Evolutionary conservation across 2,888 invertebrate genomes (phyloP).

Genomic region (Chorisops tibialis): DNA sequence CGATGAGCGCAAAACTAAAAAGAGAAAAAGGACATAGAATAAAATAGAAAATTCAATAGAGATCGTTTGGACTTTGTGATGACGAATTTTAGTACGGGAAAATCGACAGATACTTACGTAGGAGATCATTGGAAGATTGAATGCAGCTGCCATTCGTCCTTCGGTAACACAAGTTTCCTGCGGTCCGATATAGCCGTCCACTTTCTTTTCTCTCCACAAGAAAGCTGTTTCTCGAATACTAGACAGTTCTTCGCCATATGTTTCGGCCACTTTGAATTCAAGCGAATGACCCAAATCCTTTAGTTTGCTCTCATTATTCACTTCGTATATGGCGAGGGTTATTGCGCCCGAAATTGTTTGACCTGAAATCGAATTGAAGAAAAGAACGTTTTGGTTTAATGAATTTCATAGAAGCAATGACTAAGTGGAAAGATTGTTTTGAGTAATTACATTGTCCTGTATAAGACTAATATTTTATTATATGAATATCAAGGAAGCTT

Average conservation of each 20-base stretch:
- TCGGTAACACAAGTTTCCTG: conserved; percentile 83
- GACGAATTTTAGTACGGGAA: neutral
- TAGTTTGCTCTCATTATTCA: conserved; percentile 64
- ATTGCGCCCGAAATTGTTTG: conserved; percentile 75
- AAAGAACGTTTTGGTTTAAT: no score
- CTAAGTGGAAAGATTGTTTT: no score
- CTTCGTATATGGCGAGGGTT: conserved; percentile 79
- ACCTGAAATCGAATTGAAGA: no score
- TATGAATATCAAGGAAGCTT: no score
- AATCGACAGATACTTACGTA: conserved; percentile 67
- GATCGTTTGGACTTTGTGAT: neutral
- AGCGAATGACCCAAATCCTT: conserved; percentile 65
- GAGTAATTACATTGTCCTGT: no score
- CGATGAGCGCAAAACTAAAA: conserved; percentile 85
- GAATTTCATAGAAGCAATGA: no score
- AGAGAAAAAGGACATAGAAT: conserved; percentile 18
- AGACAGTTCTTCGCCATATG: conserved; percentile 82
- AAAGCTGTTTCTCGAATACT: conserved; percentile 83
- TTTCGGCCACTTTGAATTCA: conserved; percentile 81
- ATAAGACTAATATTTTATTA: no score
- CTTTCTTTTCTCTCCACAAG: conserved; percentile 77
- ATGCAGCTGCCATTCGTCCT: conserved; percentile 88
- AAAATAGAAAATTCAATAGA: neutral
- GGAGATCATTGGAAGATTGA: conserved; percentile 93
- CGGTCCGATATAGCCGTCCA: conserved; percentile 85